Conservation (phyloP, 2,888 invertebrate genomes). For the Seira musarum region DNA sequence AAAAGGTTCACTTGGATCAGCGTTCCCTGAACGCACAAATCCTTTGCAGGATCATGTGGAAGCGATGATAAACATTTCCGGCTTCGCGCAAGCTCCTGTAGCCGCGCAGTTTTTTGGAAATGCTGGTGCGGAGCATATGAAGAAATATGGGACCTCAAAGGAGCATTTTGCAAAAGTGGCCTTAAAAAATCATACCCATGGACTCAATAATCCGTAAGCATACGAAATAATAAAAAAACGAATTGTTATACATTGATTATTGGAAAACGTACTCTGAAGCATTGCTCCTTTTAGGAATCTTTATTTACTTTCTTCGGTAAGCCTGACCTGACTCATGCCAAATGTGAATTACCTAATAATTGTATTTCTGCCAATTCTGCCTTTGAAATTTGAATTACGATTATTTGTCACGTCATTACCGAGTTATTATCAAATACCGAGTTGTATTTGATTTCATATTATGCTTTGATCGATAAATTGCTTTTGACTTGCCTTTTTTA, state of each 20-base stretch:
- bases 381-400: too few species aligned
- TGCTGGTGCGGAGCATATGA: constrained; percentile 96
- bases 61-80: constrained; percentile 87
- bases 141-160: constrained; percentile 92
- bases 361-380: too few species aligned
- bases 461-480: too few species aligned
- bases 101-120: constrained; percentile 97
- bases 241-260: too few species aligned
- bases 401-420: too few species aligned
- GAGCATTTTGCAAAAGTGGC: constrained; percentile 98
- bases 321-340: not conserved
- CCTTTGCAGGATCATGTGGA: constrained; percentile 92
- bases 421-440: too few species aligned
- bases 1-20: constrained; percentile 82
- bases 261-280: not conserved
- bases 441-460: too few species aligned
- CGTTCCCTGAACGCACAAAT: constrained; percentile 87
- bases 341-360: too few species aligned
- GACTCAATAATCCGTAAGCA: constrained; percentile 93
- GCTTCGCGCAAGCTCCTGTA: constrained; percentile 87
- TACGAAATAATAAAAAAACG: not conserved
- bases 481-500: too few species aligned
- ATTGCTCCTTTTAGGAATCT: not conserved
- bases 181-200: constrained; percentile 97
- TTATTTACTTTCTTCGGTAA: too few species aligned